phyloP scores from a whole-genome alignment of 2,888 invertebrate species.

The Drosophila pseudotakahashii region DNA sequence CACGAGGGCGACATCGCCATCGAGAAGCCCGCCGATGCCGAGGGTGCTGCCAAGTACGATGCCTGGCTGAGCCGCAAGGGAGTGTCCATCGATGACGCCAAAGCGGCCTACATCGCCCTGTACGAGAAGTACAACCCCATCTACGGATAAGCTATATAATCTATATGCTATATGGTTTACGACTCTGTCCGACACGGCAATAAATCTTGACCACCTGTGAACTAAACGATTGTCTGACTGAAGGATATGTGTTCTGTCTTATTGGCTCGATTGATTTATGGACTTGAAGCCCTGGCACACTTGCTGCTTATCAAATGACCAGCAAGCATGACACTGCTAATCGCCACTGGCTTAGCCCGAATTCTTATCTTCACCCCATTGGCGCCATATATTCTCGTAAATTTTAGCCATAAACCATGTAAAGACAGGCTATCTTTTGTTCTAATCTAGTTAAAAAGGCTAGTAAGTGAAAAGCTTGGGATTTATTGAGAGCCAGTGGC shows the following conservation, averaged over 20 bases:
- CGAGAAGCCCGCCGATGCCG: slow-evolving; percentile 93
- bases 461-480: neutral
- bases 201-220: slow-evolving; percentile 39
- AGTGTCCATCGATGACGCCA: slow-evolving; percentile 90
- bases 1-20: slow-evolving; percentile 91
- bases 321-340: slow-evolving; percentile 1
- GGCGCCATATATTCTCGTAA: slow-evolving; percentile 24
- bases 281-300: slow-evolving; percentile 1
- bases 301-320: neutral
- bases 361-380: slow-evolving; percentile 16
- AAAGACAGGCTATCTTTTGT: neutral
- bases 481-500: neutral
- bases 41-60: slow-evolving; percentile 97
- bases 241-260: neutral
- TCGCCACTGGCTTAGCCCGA: neutral
- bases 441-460: neutral
- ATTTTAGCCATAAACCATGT: neutral
- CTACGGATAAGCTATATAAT: slow-evolving; percentile 81
- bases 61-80: slow-evolving; percentile 95
- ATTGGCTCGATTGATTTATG: neutral
- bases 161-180: neutral
- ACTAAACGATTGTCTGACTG: slow-evolving; percentile 15
- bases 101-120: slow-evolving; percentile 91
- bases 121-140: slow-evolving; percentile 86
- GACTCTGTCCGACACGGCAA: slow-evolving; percentile 9